Percentiles rank a stretch among this genome's conserved stretches.
Evolutionary conservation across 2,888 invertebrate genomes (phyloP).

Genomic region (Tuta absoluta): DNA sequence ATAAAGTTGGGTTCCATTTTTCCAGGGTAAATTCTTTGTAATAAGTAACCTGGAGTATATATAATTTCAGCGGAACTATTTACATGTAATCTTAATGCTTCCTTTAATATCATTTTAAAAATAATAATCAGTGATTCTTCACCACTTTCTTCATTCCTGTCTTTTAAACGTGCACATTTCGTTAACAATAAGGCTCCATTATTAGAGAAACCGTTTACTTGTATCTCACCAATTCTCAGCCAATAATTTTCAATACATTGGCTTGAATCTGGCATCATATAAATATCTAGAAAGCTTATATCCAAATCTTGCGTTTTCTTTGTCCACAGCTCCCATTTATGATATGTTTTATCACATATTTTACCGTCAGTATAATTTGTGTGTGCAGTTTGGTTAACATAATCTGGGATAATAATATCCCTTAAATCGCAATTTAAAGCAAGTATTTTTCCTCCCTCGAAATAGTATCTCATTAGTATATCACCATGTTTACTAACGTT

Average conservation of each 20-base stretch:
- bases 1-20: constrained; percentile 8
- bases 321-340: not conserved
- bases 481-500: constrained; percentile 5
- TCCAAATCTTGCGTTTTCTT: not conserved
- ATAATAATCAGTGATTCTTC: constrained; percentile 13
- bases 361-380: too few species aligned
- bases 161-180: constrained; percentile 9
- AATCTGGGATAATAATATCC: constrained; percentile 6
- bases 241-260: not conserved
- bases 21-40: constrained; percentile 13
- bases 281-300: not conserved
- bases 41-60: constrained; percentile 26
- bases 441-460: constrained; percentile 22
- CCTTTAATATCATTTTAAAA: constrained; percentile 19
- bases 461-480: constrained; percentile 15
- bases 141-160: not conserved
- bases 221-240: not conserved
- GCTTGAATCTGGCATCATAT: too few species aligned
- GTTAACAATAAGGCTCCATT: constrained; percentile 22
- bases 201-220: constrained; percentile 8
- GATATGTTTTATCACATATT: not conserved
- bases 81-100: constrained; percentile 21
- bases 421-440: constrained; percentile 25
- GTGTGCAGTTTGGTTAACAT: too few species aligned
- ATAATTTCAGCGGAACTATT: constrained; percentile 9